Conservation (phyloP, 2,888 invertebrate genomes). For the Eristalis pertinax region DNA sequence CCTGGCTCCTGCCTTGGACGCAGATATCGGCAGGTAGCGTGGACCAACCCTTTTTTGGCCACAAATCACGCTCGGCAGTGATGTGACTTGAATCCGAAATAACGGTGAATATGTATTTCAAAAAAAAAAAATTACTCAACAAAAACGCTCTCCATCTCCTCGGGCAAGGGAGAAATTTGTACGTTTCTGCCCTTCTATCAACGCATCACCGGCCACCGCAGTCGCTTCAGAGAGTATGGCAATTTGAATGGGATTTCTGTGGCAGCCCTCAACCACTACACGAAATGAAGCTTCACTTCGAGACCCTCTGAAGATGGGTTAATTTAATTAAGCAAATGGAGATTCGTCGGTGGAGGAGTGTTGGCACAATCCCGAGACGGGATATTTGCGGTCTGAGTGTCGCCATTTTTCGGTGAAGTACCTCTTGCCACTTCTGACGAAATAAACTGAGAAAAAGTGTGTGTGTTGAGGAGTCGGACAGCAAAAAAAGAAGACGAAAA, state of each 20-base stretch:
- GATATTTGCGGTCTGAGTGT: slow-evolving; percentile 12
- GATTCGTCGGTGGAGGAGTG: slow-evolving; percentile 1
- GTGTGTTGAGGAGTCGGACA: not conserved
- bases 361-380: not conserved
- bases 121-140: not conserved
- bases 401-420: not conserved
- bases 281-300: not conserved
- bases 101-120: slow-evolving; percentile 39
- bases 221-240: slow-evolving; percentile 5
- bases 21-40: not conserved
- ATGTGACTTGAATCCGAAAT: slow-evolving; percentile 55
- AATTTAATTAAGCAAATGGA: slow-evolving; percentile 56
- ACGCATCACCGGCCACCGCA: not conserved
- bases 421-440: not conserved
- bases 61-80: not conserved
- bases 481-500: not conserved
- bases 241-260: slow-evolving; percentile 36
- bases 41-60: not conserved
- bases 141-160: not conserved
- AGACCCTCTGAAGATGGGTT: slow-evolving; percentile 16
- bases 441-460: not conserved
- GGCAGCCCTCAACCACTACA: not conserved
- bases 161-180: slow-evolving; percentile 1
- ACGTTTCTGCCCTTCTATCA: not conserved
- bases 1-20: not conserved